phyloP scores from a whole-genome alignment of 2,888 invertebrate species.

The Lepidonotus clava region DNA sequence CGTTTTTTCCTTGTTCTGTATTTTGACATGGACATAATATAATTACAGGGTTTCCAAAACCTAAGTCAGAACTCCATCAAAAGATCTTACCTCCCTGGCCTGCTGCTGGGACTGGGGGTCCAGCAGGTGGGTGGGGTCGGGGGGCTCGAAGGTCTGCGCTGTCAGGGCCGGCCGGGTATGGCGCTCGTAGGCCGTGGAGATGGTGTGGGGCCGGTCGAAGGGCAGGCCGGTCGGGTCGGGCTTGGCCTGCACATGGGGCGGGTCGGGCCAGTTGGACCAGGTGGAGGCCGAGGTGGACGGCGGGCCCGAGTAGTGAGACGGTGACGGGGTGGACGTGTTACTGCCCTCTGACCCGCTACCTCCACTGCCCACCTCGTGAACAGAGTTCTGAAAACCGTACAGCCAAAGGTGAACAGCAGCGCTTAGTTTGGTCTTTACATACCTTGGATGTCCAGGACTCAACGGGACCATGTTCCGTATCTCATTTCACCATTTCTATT shows the following conservation, averaged over 20 bases:
- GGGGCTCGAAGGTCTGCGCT: constrained; percentile 92
- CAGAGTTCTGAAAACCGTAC: constrained; percentile 74
- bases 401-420: no score
- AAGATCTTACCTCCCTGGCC: no score
- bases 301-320: constrained; percentile 81
- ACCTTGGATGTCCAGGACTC: no score
- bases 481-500: no score
- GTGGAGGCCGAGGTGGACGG: constrained; percentile 79
- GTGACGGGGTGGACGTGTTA: constrained; percentile 54
- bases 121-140: constrained; percentile 80
- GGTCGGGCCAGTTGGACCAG: constrained; percentile 78
- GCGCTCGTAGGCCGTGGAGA: constrained; percentile 94
- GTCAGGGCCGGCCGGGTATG: constrained; percentile 91
- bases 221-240: constrained; percentile 69
- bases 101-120: not conserved
- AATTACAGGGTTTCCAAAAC: no score
- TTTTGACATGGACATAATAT: no score
- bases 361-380: constrained; percentile 53
- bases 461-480: no score
- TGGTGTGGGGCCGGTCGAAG: constrained; percentile 92
- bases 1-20: no score
- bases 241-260: constrained; percentile 62
- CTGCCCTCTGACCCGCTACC: constrained; percentile 58
- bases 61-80: no score
- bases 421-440: no score